A percentile compares a stretch with the other conserved stretches of the same genome.
Conservation (phyloP, 92 coral and sea anemone species). For the Parazoanthus atlanticus region DNA sequence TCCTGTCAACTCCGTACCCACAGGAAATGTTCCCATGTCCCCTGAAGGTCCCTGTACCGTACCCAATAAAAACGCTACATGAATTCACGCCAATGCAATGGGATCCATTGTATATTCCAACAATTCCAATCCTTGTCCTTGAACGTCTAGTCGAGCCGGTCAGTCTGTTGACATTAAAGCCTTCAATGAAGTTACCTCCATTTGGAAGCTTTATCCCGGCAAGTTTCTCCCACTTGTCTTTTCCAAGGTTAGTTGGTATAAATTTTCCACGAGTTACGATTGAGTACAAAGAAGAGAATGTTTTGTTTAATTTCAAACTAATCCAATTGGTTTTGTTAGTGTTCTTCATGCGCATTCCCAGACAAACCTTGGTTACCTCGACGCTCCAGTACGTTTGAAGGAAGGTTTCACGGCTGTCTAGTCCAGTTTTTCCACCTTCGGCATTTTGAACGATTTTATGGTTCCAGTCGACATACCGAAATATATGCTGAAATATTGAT, state of each 20-base stretch:
- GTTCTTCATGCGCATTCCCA: background rate
- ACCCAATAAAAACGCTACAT: background rate
- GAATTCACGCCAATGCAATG: background rate
- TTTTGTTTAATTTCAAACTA: background rate
- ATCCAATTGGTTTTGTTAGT: background rate
- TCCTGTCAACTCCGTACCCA: background rate
- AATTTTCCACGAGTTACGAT: background rate
- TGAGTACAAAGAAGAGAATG: background rate
- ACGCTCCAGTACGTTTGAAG: background rate
- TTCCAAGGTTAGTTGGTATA: background rate
- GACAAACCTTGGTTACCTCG: background rate
- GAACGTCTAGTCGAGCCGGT: background rate
- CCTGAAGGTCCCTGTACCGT: background rate
- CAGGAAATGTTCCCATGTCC: background rate
- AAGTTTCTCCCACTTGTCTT: background rate
- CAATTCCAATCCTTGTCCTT: constrained; percentile 7
- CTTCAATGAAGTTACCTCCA: background rate
- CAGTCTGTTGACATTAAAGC: background rate
- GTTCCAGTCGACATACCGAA: background rate
- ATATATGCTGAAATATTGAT: background rate
- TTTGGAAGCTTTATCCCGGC: background rate
- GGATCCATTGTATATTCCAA: background rate
- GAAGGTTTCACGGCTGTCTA: background rate
- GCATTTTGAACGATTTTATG: background rate
- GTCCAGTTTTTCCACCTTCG: background rate